These are phyloP conservation scores for Drosophila eohydei DNA, from an alignment of 2,888 invertebrate genomes.

Conservation along the genomic window DNA sequence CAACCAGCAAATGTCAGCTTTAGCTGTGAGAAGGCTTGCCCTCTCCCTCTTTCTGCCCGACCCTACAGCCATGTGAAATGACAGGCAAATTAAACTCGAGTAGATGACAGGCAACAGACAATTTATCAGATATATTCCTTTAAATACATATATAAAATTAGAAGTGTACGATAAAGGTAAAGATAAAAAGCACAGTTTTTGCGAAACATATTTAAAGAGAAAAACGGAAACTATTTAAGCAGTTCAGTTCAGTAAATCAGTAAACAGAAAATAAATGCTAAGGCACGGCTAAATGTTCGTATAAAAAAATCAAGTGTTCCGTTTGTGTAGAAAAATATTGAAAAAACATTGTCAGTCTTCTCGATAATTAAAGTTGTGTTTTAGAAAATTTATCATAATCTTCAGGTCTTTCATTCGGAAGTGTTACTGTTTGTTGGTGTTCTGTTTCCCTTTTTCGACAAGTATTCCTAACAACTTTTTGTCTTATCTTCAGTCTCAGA, in stretches of 20 bases:
- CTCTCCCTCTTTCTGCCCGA: neutral
- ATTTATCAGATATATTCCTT: constrained; percentile 67
- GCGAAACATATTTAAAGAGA: neutral
- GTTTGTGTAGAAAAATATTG: neutral
- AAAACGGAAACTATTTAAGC: neutral
- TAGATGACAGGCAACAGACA: constrained; percentile 66
- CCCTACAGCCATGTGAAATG: constrained; percentile 42
- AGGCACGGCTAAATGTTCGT: neutral
- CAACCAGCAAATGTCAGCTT: constrained; percentile 68
- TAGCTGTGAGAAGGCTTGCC: constrained; percentile 15
- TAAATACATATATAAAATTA: constrained; percentile 11
- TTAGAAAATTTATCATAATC: neutral
- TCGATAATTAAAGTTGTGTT: constrained; percentile 18
- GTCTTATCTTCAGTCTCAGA: neutral
- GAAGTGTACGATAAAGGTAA: constrained; percentile 16
- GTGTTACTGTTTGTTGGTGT: constrained; percentile 24
- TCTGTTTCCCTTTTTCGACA: constrained; percentile 25
- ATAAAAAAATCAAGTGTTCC: neutral
- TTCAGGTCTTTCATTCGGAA: constrained; percentile 15
- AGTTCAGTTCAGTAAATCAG: neutral
- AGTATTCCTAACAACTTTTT: constrained; percentile 25
- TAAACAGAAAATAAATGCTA: neutral
- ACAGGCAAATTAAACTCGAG: constrained; percentile 76
- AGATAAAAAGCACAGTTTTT: neutral
- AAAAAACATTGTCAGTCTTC: constrained; percentile 4